These are phyloP conservation scores for Mermis nigrescens DNA, from an alignment of 2,888 invertebrate species.

Conservation along the genomic window DNA sequence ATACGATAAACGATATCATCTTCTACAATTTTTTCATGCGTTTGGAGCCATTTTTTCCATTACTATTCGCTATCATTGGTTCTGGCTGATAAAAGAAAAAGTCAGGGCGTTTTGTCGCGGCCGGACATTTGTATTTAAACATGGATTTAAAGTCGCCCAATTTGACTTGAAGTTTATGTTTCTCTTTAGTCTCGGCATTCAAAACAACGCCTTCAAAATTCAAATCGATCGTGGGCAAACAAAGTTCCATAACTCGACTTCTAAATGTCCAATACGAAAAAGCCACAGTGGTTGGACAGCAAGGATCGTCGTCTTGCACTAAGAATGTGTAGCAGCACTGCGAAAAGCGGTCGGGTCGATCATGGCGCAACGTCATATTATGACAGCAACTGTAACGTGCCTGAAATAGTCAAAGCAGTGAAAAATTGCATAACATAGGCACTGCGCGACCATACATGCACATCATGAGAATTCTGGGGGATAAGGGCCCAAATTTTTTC, in stretches of 20 bases:
- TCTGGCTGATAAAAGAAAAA: constrained; percentile 11
- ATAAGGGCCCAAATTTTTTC: too few species aligned
- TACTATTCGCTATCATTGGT: too few species aligned
- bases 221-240: constrained; percentile 24
- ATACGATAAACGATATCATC: too few species aligned
- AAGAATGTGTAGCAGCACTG: constrained; percentile 26
- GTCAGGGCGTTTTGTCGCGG: constrained; percentile 17
- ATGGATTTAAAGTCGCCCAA: constrained; percentile 17
- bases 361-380: constrained; percentile 12
- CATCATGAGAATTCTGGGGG: too few species aligned
- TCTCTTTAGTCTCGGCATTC: constrained; percentile 6
- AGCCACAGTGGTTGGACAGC: constrained; percentile 16
- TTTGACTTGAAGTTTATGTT: constrained; percentile 13
- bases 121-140: constrained; percentile 20
- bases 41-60: too few species aligned
- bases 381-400: constrained; percentile 24
- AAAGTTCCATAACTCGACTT: constrained; percentile 24
- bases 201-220: constrained; percentile 18
- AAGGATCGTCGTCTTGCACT: constrained; percentile 14
- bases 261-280: constrained; percentile 20
- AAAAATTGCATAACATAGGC: too few species aligned
- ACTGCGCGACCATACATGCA: too few species aligned
- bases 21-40: too few species aligned
- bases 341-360: constrained; percentile 24
- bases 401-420: constrained; percentile 15